Evolutionary conservation across 2,113 vertebrate species (phyloP).

Genomic region (Trichechus manatus): DNA sequence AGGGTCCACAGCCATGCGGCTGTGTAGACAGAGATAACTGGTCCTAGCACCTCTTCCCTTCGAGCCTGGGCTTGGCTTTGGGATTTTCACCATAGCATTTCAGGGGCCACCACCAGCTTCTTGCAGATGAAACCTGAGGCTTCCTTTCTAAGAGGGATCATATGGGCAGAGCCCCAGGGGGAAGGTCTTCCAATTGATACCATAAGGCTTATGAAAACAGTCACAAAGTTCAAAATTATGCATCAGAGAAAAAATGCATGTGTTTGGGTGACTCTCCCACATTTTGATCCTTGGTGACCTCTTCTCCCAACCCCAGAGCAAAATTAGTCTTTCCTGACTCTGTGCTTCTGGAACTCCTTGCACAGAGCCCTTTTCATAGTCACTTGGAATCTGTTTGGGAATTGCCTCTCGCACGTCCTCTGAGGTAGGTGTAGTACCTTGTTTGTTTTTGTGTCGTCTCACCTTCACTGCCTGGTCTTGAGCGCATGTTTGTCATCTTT

Average conservation of each 20-base stretch:
- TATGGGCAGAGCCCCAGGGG: background rate
- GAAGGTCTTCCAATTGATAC: background rate
- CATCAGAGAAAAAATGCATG: background rate
- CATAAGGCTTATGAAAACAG: background rate
- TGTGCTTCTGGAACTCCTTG: background rate
- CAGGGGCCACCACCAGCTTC: background rate
- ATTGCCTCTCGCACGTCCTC: background rate
- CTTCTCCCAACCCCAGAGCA: background rate
- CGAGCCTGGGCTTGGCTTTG: rapidly evolving
- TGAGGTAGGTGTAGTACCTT: no score
- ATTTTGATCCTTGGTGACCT: background rate
- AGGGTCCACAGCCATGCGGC: rapidly evolving
- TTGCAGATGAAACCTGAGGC: background rate
- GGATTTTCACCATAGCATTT: background rate
- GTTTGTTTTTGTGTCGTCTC: background rate
- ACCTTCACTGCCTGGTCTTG: background rate
- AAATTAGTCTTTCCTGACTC: background rate
- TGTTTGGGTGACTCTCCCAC: background rate
- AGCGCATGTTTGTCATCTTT: rapidly evolving
- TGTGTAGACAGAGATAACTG: rapidly evolving
- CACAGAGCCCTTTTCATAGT: background rate
- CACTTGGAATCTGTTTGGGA: background rate
- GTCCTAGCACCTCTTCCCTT: no score
- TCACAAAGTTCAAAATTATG: background rate
- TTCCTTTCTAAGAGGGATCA: background rate